Evolutionary conservation across 2,113 vertebrate genomes (phyloP).

Genomic region (Scartelaos histophorus): DNA sequence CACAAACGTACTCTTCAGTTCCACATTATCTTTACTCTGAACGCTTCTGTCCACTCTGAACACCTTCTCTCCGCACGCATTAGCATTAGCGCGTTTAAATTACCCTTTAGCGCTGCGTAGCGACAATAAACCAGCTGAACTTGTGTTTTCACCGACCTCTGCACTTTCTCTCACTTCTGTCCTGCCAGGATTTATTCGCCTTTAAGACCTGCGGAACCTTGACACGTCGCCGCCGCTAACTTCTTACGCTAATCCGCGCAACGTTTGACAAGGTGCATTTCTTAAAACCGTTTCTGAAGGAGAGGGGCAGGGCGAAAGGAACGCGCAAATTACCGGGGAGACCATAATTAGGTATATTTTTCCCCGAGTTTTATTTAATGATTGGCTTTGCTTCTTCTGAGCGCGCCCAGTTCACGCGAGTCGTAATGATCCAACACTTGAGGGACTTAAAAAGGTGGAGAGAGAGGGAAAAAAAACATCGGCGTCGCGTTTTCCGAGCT

Average conservation of each 20-base stretch:
- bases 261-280: slow-evolving; percentile 48
- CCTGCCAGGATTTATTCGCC: not conserved
- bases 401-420: slow-evolving; percentile 67
- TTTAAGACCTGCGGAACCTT: slow-evolving; percentile 35
- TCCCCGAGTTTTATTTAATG: slow-evolving; percentile 70
- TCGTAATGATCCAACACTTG: slow-evolving; percentile 71
- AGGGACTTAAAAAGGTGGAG: slow-evolving; percentile 67
- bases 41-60: too few relatives aligned
- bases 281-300: slow-evolving; percentile 51
- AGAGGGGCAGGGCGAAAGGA: not conserved
- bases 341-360: slow-evolving; percentile 75
- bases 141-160: not conserved
- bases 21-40: too few relatives aligned
- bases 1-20: too few relatives aligned
- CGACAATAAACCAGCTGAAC: not conserved
- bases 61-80: not conserved
- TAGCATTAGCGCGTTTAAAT: not conserved
- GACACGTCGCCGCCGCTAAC: slow-evolving; percentile 59
- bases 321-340: slow-evolving; percentile 48
- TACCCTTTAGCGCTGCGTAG: not conserved
- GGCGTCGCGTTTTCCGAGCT: slow-evolving; percentile 52
- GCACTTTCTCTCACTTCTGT: not conserved
- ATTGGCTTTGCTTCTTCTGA: slow-evolving; percentile 61
- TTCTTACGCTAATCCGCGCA: slow-evolving; percentile 61
- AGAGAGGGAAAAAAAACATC: slow-evolving; percentile 33